Evolutionary conservation across 2,113 vertebrate species (phyloP).

Genomic region (Serinus canaria): DNA sequence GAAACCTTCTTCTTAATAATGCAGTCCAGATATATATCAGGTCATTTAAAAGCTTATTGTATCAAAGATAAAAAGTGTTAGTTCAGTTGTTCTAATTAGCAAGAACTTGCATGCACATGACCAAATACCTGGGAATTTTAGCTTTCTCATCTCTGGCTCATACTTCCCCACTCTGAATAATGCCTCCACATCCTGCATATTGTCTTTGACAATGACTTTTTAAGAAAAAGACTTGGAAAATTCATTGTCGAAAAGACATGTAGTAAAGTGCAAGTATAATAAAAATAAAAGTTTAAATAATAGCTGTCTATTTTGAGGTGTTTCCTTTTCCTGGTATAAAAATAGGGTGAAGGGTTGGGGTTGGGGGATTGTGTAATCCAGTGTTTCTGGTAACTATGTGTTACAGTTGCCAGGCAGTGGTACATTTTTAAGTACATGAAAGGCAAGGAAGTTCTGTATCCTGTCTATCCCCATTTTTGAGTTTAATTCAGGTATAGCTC

Average conservation of each 20-base stretch:
- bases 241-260: neutral
- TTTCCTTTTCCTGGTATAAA: neutral
- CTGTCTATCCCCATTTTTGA: neutral
- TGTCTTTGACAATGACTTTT: neutral
- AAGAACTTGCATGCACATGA: neutral
- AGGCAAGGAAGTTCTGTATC: neutral
- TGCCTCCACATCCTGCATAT: neutral
- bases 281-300: neutral
- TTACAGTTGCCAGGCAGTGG: neutral
- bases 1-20: neutral
- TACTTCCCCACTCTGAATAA: neutral
- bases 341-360: accelerated
- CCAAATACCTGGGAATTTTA: neutral
- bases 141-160: neutral
- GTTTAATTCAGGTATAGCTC: neutral
- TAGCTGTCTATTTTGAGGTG: neutral
- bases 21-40: neutral
- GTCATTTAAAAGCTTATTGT: neutral
- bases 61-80: neutral
- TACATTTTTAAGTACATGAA: neutral
- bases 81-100: neutral
- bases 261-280: neutral
- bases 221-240: neutral
- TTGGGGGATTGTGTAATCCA: neutral
- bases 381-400: neutral